These are phyloP conservation scores for Podiceps cristatus DNA, from an alignment of 2,113 vertebrate genomes.

Conservation along the genomic window DNA sequence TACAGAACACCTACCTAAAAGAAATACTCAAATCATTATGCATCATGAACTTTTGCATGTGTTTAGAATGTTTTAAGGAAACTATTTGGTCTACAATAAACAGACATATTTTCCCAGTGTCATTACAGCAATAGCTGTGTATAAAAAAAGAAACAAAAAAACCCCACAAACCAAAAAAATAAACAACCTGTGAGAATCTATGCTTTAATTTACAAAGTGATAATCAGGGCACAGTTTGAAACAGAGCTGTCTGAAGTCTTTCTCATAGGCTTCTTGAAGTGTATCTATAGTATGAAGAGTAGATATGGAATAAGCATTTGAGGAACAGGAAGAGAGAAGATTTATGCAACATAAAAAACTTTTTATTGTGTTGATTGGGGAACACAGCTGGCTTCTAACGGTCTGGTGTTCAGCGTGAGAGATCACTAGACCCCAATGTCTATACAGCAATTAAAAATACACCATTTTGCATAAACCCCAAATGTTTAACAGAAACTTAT, in stretches of 20 bases:
- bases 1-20: conserved; percentile 78
- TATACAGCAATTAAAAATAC: not conserved
- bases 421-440: not conserved
- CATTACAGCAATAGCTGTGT: conserved; percentile 65
- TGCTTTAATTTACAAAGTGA: conserved; percentile 62
- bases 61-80: conserved; percentile 78
- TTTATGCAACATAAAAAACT: not conserved
- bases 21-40: conserved; percentile 72
- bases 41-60: conserved; percentile 77
- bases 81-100: conserved; percentile 79
- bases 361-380: not conserved
- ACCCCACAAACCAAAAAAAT: not conserved
- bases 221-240: conserved; percentile 33
- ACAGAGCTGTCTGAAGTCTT: not conserved
- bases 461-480: not conserved
- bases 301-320: not conserved
- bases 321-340: not conserved
- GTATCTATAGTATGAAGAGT: not conserved
- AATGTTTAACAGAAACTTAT: not conserved
- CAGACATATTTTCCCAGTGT: conserved; percentile 76
- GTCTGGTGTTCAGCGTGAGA: not conserved
- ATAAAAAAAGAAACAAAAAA: conserved; percentile 67
- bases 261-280: not conserved
- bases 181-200: conserved; percentile 56
- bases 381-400: not conserved